Percentiles rank a stretch among this genome's conserved stretches.
Conservation (phyloP, 2,888 invertebrate species). For the Drosophila austrosaltans region DNA sequence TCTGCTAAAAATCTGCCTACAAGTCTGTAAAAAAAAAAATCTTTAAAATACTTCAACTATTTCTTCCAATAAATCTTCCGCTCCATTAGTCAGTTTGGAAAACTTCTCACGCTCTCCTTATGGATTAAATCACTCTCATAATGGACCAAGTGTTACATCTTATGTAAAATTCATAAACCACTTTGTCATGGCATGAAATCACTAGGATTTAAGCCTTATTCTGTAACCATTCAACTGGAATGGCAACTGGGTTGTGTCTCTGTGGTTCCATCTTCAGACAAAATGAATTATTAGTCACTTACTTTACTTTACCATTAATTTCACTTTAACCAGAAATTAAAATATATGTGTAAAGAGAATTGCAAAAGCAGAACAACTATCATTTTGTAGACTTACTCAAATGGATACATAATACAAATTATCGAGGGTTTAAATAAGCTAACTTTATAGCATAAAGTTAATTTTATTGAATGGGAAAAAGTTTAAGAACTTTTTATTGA, state of each 20-base stretch:
- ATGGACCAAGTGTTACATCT: slow-evolving; percentile 3
- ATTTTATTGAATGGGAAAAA: too few relatives aligned
- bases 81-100: slow-evolving; percentile 2
- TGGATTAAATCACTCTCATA: slow-evolving; percentile 3
- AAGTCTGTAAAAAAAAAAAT: not conserved
- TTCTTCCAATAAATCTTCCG: not conserved
- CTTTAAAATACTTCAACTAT: too few relatives aligned
- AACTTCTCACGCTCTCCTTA: not conserved
- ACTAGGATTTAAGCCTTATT: not conserved
- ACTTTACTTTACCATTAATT: not conserved
- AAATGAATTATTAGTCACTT: not conserved
- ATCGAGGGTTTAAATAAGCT: too few relatives aligned
- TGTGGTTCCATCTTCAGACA: not conserved
- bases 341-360: too few relatives aligned
- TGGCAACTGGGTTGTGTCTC: not conserved
- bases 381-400: too few relatives aligned
- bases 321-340: not conserved
- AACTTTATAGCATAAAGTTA: too few relatives aligned
- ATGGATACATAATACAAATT: too few relatives aligned
- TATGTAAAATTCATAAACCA: slow-evolving; percentile 8
- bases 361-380: too few relatives aligned
- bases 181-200: slow-evolving; percentile 4
- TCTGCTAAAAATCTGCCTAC: not conserved
- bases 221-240: not conserved
- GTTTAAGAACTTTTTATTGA: too few relatives aligned